Evolutionary conservation across 2,888 invertebrate species (phyloP), one percentile per base, ranked within the genome.

Genomic region (Monoplex corrugatus): DNA sequence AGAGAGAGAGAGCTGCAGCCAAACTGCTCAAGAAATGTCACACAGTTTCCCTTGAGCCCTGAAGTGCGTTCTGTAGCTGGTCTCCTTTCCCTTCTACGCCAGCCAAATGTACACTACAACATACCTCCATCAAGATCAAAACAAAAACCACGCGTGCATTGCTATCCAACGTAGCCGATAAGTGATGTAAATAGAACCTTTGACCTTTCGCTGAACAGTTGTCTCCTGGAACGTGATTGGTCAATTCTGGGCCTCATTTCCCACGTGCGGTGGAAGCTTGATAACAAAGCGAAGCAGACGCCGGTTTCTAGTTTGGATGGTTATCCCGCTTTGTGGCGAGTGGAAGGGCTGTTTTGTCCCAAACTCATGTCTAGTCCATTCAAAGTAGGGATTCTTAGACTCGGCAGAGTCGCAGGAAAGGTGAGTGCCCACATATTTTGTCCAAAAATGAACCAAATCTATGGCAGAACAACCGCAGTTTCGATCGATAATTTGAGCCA

Each of bases 401-500:
- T 90, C 85, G 90, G 90, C 32, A 86, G 90, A 90, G 88, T 90
- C 50, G 88, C 88, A 43, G 90, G 90, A 40, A 90, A 90, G 90
- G 90, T 90, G 2, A n/a, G 89, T 83, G 78, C 19, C 45, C 44
- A 44, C n/a, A n/a, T 32, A 78, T 75, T 38, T 87, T 23, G 75
- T 35, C 28, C 87, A 1, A 78, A 78, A 50, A 87, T 87, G 5
- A 35, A 45, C 35, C 35, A 19, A 44, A 75, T 87, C 45, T 35
- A 87, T 38, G 35, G 32, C 35, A 43, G 40, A 68, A 72, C 40
- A 28, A 68, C 72, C 44, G 38, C 68, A 38, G 45, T 75, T 83
- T 84, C 84, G 84, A 84, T 84, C 84, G 84, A 84, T 84, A 84
- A 57, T 57, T 13, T 57, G 44, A 72, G 19, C 38, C n/a, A 38